Conservation (phyloP, 1,140 invertebrate species). For the Calephelis nemesis region DNA sequence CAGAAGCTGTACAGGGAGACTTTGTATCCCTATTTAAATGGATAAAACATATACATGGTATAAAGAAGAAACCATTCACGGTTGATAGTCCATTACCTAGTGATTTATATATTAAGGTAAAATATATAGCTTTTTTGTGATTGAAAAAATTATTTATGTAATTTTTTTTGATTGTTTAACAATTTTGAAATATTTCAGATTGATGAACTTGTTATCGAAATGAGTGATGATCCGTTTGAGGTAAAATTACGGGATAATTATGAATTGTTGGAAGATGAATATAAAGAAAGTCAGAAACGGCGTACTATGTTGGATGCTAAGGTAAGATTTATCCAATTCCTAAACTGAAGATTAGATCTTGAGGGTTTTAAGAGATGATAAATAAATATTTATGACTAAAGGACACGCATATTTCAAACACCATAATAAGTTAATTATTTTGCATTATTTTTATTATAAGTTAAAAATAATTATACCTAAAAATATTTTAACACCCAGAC, state of each 20-base stretch:
- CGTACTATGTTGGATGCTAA: constrained; percentile 93
- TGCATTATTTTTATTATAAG: no score
- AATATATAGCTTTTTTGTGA: not conserved
- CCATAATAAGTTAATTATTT: no score
- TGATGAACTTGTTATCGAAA: constrained; percentile 91
- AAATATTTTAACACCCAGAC: no score
- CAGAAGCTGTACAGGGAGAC: constrained; percentile 95
- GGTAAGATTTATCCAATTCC: constrained; percentile 70
- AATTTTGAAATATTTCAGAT: constrained; percentile 73
- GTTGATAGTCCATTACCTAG: constrained; percentile 85
- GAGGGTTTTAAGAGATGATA: no score
- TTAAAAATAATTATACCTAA: no score
- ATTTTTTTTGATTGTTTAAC: no score
- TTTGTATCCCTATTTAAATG: constrained; percentile 95
- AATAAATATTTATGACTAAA: no score
- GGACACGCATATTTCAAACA: no score
- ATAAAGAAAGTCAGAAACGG: constrained; percentile 96
- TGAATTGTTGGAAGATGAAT: constrained; percentile 97
- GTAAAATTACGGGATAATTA: constrained; percentile 97
- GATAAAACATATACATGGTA: constrained; percentile 90
- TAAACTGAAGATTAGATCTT: not conserved
- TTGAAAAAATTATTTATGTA: not conserved
- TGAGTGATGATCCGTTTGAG: constrained; percentile 99
- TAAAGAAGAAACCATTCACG: constrained; percentile 85
- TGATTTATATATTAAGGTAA: constrained; percentile 93